Evolutionary conservation across 2,888 invertebrate species (phyloP), one percentile per base, ranked within the genome.

Genomic region (Lasioglossum zephyrum): DNA sequence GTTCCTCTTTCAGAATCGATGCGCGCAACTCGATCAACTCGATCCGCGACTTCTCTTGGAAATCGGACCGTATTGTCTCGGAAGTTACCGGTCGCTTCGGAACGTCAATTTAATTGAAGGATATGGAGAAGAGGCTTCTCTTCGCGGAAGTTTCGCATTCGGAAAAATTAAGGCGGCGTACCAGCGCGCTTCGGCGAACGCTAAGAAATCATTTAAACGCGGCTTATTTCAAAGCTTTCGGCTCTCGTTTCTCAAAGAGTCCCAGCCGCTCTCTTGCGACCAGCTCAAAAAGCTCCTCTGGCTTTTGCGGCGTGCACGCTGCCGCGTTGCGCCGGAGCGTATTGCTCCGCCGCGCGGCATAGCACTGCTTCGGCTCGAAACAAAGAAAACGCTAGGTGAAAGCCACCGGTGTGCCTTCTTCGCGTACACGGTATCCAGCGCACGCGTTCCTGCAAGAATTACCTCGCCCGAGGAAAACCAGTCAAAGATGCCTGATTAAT

Each of bases 301-400:
- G 60, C 76, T 77, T 26, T 80, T 79, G 57, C 49, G 39, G 73
- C n/a, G 75, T 63, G 47, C 72, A 44, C 13, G 44, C 44, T 44
- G 44, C 44, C 44, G 44, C 44, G 44, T 44, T 11, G 39, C 39
- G 39, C 39, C 39, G 39, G 39, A 39, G 44, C 18, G 49, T 47
- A 18, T 4, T 1, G 47, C 16, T 74, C 49, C 26, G 18, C 63
- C 57, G 39, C 57, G 47, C 49, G 75, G 76, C 73, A 79, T 79
- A 76, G 13, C 44, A 13, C 73, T n/a, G 49, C 47, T 53, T 2
- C 36, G 26, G 60, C 36, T 18, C 11, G 57, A 84, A 86, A 86
- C 81, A 86, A 84, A 86, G 81, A 77, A 76, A 81, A 77, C 69
- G 44, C 78, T 39, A 60, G 73, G 73, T 76, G 76, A 84, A 73